These are phyloP conservation scores for Cryptus armator DNA, from an alignment of 2,888 invertebrate species.

Conservation along the genomic window DNA sequence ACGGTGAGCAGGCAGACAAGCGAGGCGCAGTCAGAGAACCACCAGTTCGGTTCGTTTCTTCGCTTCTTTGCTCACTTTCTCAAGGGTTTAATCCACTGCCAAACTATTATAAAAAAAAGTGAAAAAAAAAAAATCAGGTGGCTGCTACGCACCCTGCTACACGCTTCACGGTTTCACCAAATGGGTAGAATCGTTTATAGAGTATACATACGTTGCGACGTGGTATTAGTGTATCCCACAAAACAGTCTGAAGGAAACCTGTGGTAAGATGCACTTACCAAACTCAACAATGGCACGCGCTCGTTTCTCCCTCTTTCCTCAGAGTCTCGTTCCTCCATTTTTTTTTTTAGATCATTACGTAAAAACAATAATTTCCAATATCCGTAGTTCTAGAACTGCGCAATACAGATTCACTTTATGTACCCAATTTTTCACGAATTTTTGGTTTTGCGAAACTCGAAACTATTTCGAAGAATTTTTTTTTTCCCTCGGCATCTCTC, in stretches of 20 bases:
- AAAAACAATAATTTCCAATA: constrained; percentile 4
- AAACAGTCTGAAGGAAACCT: neutral
- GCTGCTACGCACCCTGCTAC: constrained; percentile 54
- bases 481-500: neutral
- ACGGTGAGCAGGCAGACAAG: constrained; percentile 82
- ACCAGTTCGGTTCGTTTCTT: constrained; percentile 58
- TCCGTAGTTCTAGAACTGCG: neutral
- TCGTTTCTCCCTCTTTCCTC: constrained; percentile 16
- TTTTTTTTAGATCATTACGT: neutral
- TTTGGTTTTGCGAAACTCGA: neutral
- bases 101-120: constrained; percentile 82
- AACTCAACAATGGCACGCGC: constrained; percentile 60
- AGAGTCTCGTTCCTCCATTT: neutral
- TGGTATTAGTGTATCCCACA: neutral
- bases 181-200: constrained; percentile 22
- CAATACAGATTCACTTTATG: neutral
- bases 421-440: neutral
- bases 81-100: constrained; percentile 84
- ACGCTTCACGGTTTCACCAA: constrained; percentile 43
- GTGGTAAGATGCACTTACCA: constrained; percentile 23
- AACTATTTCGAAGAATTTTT: neutral
- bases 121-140: constrained; percentile 63
- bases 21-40: constrained; percentile 66
- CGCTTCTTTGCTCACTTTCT: constrained; percentile 72
- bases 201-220: neutral